Evolutionary conservation across 1,140 invertebrate species (phyloP).

Genomic region (Ditylenchus dipsaci): DNA sequence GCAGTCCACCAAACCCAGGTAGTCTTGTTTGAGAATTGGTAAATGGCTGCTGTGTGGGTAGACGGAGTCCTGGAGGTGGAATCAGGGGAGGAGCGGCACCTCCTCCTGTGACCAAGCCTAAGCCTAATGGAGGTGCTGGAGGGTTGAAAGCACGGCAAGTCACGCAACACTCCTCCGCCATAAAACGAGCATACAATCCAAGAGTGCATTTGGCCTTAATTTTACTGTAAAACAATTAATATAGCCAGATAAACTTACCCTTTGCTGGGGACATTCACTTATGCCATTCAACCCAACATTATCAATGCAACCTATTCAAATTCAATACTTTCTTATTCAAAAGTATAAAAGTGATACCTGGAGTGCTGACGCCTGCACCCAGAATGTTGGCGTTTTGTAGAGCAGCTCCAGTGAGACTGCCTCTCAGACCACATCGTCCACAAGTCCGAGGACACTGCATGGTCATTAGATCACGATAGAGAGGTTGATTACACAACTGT

Average conservation of each 20-base stretch:
- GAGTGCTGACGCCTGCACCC: not conserved
- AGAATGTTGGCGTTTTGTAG: not conserved
- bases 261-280: not conserved
- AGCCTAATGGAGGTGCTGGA: not conserved
- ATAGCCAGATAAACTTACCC: not conserved
- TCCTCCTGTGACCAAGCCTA: too few relatives aligned
- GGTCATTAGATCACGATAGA: slow-evolving; percentile 12
- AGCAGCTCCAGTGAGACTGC: not conserved
- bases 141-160: not conserved
- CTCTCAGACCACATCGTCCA: not conserved
- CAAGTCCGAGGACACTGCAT: slow-evolving; percentile 2
- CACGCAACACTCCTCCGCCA: not conserved
- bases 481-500: not conserved
- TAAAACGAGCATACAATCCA: not conserved
- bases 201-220: not conserved
- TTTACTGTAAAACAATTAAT: not conserved
- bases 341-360: not conserved
- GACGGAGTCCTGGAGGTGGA: not conserved
- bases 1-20: too few relatives aligned
- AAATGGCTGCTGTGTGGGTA: not conserved
- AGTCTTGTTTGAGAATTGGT: too few relatives aligned
- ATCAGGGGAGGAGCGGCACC: not conserved
- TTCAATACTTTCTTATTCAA: not conserved
- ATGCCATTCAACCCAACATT: not conserved
- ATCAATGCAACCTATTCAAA: not conserved